Evolutionary conservation across 2,797 vertebrate species (phyloP).

Genomic region (Cirrhinus molitorella): DNA sequence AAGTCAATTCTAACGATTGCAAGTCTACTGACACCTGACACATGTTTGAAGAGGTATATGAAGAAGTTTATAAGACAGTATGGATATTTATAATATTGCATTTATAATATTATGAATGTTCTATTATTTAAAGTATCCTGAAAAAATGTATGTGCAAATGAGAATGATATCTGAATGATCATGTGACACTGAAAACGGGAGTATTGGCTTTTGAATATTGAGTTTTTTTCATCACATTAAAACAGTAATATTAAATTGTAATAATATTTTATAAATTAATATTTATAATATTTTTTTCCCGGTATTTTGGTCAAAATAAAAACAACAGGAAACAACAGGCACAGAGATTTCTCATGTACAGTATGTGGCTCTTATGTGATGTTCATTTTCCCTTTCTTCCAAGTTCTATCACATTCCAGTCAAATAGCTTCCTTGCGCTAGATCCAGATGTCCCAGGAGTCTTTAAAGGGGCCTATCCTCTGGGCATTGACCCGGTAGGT

Average conservation of each 20-base stretch:
- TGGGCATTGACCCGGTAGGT: slow-evolving; percentile 97
- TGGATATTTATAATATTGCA: neutral
- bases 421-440: slow-evolving; percentile 77
- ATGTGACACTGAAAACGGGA: too few relatives aligned
- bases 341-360: neutral
- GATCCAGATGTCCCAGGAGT: slow-evolving; percentile 89
- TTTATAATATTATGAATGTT: too few relatives aligned
- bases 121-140: too few relatives aligned
- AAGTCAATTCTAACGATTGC: neutral
- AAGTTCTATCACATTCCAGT: slow-evolving; percentile 41
- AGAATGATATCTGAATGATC: too few relatives aligned
- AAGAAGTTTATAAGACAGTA: neutral
- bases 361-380: neutral
- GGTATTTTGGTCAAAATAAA: too few relatives aligned
- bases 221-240: too few relatives aligned
- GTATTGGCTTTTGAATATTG: too few relatives aligned
- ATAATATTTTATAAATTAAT: too few relatives aligned
- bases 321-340: neutral
- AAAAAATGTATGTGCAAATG: too few relatives aligned
- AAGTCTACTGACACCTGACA: neutral
- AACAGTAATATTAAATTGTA: too few relatives aligned
- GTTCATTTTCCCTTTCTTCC: neutral
- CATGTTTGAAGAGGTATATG: neutral
- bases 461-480: slow-evolving; percentile 89
- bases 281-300: too few relatives aligned